These are phyloP conservation scores for Arvicanthis niloticus DNA, from an alignment of 2,113 vertebrate genomes.

Conservation along the genomic window DNA sequence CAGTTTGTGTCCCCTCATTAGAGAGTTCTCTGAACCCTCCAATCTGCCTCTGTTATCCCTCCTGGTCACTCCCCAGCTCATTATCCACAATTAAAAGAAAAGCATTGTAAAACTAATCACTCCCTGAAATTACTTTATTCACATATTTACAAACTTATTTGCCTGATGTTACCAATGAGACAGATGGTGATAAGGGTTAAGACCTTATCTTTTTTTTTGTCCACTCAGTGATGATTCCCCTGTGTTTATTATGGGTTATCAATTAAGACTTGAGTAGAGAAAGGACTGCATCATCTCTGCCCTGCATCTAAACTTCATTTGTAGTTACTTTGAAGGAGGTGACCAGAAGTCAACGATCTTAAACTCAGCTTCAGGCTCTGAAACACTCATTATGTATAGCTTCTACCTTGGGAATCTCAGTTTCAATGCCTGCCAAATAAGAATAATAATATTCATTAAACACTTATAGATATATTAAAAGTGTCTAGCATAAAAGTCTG, in stretches of 20 bases:
- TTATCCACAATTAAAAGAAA: not conserved
- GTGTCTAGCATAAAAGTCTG: slow-evolving; percentile 20
- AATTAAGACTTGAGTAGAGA: slow-evolving; percentile 40
- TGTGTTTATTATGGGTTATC: slow-evolving; percentile 34
- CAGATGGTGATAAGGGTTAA: slow-evolving; percentile 8
- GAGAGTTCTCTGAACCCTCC: not conserved
- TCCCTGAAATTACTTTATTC: slow-evolving; percentile 38
- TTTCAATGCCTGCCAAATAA: slow-evolving; percentile 46
- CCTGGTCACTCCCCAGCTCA: not conserved
- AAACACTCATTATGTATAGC: not conserved
- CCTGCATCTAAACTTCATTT: not conserved
- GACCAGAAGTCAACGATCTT: not conserved
- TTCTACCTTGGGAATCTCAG: not conserved
- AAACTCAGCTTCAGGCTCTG: slow-evolving; percentile 34
- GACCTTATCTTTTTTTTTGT: slow-evolving; percentile 15
- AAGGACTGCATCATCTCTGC: not conserved
- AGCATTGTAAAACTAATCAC: not conserved
- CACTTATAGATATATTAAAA: slow-evolving; percentile 18
- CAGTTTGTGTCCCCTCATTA: not conserved
- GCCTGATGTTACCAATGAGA: not conserved
- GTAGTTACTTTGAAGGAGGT: not conserved
- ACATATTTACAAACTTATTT: slow-evolving; percentile 12
- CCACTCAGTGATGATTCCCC: not conserved
- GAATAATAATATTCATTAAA: slow-evolving; percentile 48
- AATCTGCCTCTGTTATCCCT: not conserved